A percentile compares a stretch with the other conserved stretches of the same genome.
phyloP scores from a whole-genome alignment of 1,140 invertebrate genomes.

The Microplitis demolitor region DNA sequence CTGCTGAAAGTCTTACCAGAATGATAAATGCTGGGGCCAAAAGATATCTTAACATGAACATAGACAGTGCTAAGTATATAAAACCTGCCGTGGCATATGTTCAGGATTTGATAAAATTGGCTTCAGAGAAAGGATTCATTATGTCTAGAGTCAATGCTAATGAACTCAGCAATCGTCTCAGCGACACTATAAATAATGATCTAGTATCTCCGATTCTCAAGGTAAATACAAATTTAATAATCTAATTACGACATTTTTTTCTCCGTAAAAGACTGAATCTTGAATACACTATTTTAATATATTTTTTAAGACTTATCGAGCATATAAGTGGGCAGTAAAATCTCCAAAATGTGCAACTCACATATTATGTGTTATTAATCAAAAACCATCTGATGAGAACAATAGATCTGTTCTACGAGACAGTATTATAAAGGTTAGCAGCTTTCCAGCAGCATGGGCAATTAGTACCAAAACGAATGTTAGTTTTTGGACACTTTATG shows the following conservation, averaged over 20 bases:
- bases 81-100: constrained; percentile 74
- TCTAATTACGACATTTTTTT: too few relatives aligned
- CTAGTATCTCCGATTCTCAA: constrained; percentile 77
- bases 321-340: constrained; percentile 73
- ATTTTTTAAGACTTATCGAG: constrained; percentile 65
- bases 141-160: constrained; percentile 65
- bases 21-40: constrained; percentile 72
- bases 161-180: constrained; percentile 75
- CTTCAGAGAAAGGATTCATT: constrained; percentile 69
- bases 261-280: too few relatives aligned
- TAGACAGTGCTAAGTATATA: constrained; percentile 74
- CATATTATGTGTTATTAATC: constrained; percentile 76
- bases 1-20: constrained; percentile 69
- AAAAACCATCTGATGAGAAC: constrained; percentile 51
- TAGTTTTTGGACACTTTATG: constrained; percentile 70
- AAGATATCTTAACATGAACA: constrained; percentile 72
- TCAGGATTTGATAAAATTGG: constrained; percentile 71
- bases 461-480: constrained; percentile 68
- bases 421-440: constrained; percentile 73
- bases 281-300: background rate
- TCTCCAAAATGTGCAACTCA: constrained; percentile 75
- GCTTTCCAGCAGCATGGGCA: constrained; percentile 72
- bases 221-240: constrained; percentile 43
- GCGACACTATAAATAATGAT: constrained; percentile 78
- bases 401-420: constrained; percentile 60